Conservation (phyloP, 2,888 invertebrate species). For the Andrena bicolor region DNA sequence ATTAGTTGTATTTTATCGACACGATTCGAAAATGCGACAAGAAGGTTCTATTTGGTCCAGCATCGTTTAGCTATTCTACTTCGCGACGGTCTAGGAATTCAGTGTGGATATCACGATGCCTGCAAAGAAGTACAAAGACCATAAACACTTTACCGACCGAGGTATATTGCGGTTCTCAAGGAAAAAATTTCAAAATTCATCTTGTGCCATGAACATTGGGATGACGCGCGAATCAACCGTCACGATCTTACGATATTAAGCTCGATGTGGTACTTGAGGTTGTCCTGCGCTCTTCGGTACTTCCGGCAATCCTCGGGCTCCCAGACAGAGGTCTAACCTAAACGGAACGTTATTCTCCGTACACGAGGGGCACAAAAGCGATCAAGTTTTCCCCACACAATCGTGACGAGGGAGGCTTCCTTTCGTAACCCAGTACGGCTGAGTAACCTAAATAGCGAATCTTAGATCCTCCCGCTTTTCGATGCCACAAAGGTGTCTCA, state of each 20-base stretch:
- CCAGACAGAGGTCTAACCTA: too few relatives aligned
- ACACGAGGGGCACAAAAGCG: too few relatives aligned
- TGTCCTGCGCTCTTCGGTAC: not conserved
- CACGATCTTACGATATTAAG: not conserved
- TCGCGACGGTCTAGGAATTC: not conserved
- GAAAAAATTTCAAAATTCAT: not conserved
- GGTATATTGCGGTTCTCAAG: not conserved
- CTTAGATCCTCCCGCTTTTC: too few relatives aligned
- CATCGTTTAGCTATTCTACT: not conserved
- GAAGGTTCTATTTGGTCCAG: not conserved
- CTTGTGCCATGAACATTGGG: too few relatives aligned
- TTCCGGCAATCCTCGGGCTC: not conserved
- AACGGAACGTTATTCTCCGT: too few relatives aligned
- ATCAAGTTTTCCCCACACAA: too few relatives aligned
- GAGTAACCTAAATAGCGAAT: too few relatives aligned
- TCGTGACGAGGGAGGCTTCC: too few relatives aligned
- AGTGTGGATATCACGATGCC: not conserved
- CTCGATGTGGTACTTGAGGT: not conserved
- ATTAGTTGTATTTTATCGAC: constrained; percentile 5
- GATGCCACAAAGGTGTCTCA: too few relatives aligned
- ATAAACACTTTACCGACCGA: not conserved
- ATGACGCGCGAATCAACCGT: too few relatives aligned
- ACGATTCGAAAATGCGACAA: constrained; percentile 7
- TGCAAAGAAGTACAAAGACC: not conserved
- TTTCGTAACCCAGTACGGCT: too few relatives aligned